Percentiles rank a stretch among this genome's conserved stretches.
Evolutionary conservation across 2,888 invertebrate genomes (phyloP).

Genomic region (Abrostola tripartita): DNA sequence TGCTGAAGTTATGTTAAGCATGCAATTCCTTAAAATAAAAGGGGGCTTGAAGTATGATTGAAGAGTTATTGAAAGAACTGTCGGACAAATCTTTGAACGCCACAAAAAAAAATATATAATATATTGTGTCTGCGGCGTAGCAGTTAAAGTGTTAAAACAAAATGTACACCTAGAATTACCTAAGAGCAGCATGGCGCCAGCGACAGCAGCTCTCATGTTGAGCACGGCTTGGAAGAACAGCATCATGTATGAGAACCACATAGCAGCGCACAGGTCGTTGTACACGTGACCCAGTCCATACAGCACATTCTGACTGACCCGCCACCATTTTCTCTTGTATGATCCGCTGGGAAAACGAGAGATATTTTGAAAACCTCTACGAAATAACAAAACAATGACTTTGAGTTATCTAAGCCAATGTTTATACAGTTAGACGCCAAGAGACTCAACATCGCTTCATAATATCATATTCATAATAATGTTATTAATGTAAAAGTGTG

Average conservation of each 20-base stretch:
- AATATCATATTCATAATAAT: neutral
- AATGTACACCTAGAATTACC: slow-evolving; percentile 70
- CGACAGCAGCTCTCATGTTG: slow-evolving; percentile 86
- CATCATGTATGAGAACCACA: slow-evolving; percentile 98
- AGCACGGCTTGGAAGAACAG: slow-evolving; percentile 92
- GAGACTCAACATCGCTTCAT: slow-evolving; percentile 1
- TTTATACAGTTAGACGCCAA: slow-evolving; percentile 9
- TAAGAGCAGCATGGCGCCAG: slow-evolving; percentile 91
- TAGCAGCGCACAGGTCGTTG: slow-evolving; percentile 98
- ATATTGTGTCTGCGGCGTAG: too few species aligned
- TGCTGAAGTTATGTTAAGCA: too few species aligned
- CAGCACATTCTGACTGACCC: slow-evolving; percentile 82
- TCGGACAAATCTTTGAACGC: too few species aligned
- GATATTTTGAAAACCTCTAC: slow-evolving; percentile 8
- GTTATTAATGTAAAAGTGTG: neutral
- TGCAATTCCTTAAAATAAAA: too few species aligned
- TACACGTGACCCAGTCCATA: slow-evolving; percentile 95
- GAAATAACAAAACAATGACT: slow-evolving; percentile 7
- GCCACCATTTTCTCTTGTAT: slow-evolving; percentile 74
- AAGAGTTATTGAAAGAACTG: too few species aligned
- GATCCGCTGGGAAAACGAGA: slow-evolving; percentile 68
- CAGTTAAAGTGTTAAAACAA: too few species aligned
- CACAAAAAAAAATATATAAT: too few species aligned
- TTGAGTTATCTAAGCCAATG: slow-evolving; percentile 1
- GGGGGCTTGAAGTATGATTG: too few species aligned